Evolutionary conservation across 2,113 vertebrate genomes (phyloP), one percentile per base, ranked within the genome.

Genomic region (Lepisosteus osseus): DNA sequence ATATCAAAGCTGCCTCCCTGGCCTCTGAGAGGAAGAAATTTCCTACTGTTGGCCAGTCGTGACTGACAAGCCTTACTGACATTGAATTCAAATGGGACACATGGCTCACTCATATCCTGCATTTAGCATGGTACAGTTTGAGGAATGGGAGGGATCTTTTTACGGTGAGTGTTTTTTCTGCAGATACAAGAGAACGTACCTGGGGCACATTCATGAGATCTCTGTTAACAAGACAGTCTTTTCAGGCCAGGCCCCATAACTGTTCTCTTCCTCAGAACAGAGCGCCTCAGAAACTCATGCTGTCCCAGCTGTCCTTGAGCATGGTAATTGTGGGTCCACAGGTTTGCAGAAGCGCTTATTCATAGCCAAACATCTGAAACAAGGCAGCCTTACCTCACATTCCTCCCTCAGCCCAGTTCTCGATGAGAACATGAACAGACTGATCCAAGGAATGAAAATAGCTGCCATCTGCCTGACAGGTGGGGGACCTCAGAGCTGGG

Each of bases 391-490:
- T 64, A 6, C 17, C 62, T 40, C 12, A 42, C 62, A 64, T 64
- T 64, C 62, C 62, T 64, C 4, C 41, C 13, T 9, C 17, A 6
- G 2, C 9, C 2, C 40, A 1, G 17, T 40, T 29, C 62, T 2
- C 14, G 40, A 64, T 42, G 8, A 17, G 7, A 64, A 64, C 62
- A 64, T 40, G 62, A 64, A 64, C 62, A 64, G 62, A 64, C 62
- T 42, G 62, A 64, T 64, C 62, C 12, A 12, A 29, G 62, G 62
- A 64, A 64, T 64, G 62, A 64, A 64, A 64, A 64, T 64, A 64
- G 17, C 15, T 40, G 62, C 17, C 13, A 4, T 11, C 6, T 40
- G 62, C 62, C 17, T 29, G 7, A 64, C 17, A 64, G 17, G 17
- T 11, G 12, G 13, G 56, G 11, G 56, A 59, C 11, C 11, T 14